Evolutionary conservation across 2,888 invertebrate species (phyloP), one percentile per base, ranked within the genome.

Genomic region (Myathropa florea): DNA sequence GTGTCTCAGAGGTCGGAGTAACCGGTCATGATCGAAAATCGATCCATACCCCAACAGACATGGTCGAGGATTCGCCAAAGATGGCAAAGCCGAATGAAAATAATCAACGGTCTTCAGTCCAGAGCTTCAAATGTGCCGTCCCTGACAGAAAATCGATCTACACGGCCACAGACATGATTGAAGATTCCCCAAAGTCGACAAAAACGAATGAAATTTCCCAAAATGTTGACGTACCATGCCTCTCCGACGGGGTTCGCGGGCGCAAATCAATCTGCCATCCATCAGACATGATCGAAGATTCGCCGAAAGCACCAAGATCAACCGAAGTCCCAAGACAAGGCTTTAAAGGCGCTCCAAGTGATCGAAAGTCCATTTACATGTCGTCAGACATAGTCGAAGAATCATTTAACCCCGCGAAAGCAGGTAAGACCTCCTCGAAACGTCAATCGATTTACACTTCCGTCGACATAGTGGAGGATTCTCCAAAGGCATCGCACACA

Each of bases 281-380:
- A 9, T 9, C n/a, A n/a, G 57, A 68, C 6, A 68, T 68, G 14
- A 23, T 55, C 3, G 68, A 68, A 21, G 68, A 57, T n/a, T 68
- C 68, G 10, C 68, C 57, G 12, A 57, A n/a, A 21, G 10, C 9
- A 9, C 10, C 7, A 12, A 46, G 12, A 53, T 4, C 2, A 26
- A 14, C 23, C 4, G 12, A 24, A 2, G 4, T 14, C 3, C 30
- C 7, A 6, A 46, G 4, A 6, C 39, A 46, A 4, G 2, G n/a
- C 21, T 0, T 1, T 12, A 46, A n/a, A 9, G 7, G 0, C 4
- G 3, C 61, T 9, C 9, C 18, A 53, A 53, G 10, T 1, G 57
- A 57, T 24, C 57, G 23, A 4, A 57, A 68, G 18, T 55, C 80
- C 1, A 10, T 75, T 55, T 12, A 63, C 12, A 23, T 55, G 3